Conservation (phyloP, 2,113 vertebrate species). For the Eptesicus fuscus region DNA sequence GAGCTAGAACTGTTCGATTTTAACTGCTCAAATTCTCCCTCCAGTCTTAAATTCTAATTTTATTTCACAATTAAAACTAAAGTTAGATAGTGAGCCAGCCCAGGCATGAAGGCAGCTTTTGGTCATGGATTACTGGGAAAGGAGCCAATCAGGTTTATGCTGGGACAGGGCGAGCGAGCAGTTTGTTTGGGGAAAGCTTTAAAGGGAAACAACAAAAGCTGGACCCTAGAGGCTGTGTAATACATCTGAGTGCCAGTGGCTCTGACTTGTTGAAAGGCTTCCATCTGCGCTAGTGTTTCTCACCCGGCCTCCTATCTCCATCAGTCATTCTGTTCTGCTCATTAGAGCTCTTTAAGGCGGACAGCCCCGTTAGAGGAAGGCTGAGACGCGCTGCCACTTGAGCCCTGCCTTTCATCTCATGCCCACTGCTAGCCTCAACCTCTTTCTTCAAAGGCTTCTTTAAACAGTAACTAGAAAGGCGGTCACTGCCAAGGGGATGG, state of each 20-base stretch:
- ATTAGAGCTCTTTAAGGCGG: background rate
- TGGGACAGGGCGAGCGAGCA: background rate
- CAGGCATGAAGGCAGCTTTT: background rate
- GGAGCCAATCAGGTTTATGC: background rate
- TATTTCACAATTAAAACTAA: background rate
- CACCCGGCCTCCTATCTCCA: background rate
- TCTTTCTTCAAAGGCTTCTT: background rate
- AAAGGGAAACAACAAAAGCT: background rate
- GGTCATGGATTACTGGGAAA: background rate
- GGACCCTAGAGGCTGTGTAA: background rate
- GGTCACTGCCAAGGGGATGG: background rate
- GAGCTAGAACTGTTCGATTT: background rate
- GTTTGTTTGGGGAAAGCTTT: background rate
- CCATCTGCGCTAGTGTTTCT: background rate
- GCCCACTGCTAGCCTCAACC: background rate
- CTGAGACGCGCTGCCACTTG: background rate
- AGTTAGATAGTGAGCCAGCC: background rate
- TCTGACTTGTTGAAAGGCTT: background rate
- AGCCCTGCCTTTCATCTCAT: background rate
- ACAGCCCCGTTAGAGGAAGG: background rate
- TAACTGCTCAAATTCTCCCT: background rate
- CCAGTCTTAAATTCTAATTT: background rate
- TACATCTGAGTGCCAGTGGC: fast-evolving
- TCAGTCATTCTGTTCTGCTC: background rate
- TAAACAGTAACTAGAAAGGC: background rate